Evolutionary conservation across 2,888 invertebrate genomes (phyloP), one percentile per base, ranked within the genome.

Genomic region (Tiphia femorata): DNA sequence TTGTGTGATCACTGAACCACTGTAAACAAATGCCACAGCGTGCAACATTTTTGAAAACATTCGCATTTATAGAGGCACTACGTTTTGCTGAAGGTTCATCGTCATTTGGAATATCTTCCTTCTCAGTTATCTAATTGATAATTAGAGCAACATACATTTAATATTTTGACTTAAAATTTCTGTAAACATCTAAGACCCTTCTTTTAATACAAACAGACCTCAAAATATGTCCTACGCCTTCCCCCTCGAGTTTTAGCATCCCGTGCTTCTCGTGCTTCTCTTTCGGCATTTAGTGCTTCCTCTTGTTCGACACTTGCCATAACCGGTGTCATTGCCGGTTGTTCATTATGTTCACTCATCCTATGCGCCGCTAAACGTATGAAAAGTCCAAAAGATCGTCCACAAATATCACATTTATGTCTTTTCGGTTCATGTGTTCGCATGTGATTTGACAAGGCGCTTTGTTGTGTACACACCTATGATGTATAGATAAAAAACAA

Each of bases 391-490:
- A 79, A 80, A 0, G 75, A 75, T 30, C 79, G 70, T 1, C 80
- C 79, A 20, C 80, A 80, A 63, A 77, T 73, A 47, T 79, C 76
- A 58, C 80, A 80, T 49, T 80, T 80, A 38, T 77, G 70, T 49
- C 72, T 74, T 48, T 80, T 80, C 2, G 80, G 80, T 52, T 79
- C 76, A 37, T 80, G 80, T 21, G 78, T 80, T 37, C 80, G 75
- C 80, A 80, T 79, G 29, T 80, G 80, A 64, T 80, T 80, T 12
- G 79, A 79, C 27, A 80, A 62, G 8, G 80, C 80, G 50, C 80
- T 80, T 67, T 80, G 80, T 48, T 80, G 80, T 0, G 80, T 80
- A 48, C 80, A 80, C 2, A 74, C 67, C 79, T 80, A 46, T 35
- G 23, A 25, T 14, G 8, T 20, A 48, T 35, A 16, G 48, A 43